phyloP scores from a whole-genome alignment of 1,140 invertebrate genomes.

The roundworm (Caenorhabditis elegans) region DNA sequence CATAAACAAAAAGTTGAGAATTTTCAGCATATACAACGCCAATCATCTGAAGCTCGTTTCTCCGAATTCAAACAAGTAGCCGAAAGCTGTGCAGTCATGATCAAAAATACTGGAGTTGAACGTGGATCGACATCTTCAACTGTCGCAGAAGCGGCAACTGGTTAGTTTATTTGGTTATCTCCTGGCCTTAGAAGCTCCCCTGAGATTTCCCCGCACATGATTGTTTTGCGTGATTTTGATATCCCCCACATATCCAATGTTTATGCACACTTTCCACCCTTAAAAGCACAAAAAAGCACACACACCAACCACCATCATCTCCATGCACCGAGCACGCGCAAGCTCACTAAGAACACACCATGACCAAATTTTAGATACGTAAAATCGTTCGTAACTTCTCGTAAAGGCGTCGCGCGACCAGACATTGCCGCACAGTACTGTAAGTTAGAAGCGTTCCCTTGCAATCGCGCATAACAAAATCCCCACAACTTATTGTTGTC shows the following conservation, averaged over 20 bases:
- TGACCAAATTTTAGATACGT: conserved; percentile 8
- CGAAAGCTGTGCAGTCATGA: conserved; percentile 39
- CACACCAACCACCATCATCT: conserved; percentile 14
- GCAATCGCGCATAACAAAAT: neutral
- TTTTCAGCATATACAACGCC: neutral
- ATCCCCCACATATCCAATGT: neutral
- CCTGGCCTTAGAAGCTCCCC: neutral
- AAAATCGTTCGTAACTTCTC: neutral
- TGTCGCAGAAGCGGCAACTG: conserved; percentile 29
- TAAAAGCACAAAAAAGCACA: neutral
- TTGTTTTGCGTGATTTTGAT: conserved; percentile 20
- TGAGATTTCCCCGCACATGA: neutral
- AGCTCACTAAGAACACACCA: neutral
- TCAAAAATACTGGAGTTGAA: conserved; percentile 29
- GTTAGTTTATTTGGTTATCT: conserved; percentile 26
- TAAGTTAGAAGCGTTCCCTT: neutral
- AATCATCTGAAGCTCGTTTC: neutral
- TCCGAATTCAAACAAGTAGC: conserved; percentile 30
- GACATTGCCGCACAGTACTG: neutral
- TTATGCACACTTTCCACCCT: neutral
- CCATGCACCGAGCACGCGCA: conserved; percentile 24
- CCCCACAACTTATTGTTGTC: neutral
- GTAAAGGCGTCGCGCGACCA: conserved; percentile 21
- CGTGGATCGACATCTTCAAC: neutral
- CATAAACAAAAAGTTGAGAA: neutral